These are phyloP conservation scores for Aphrophora alni DNA, from an alignment of 2,888 invertebrate species.

Conservation along the genomic window DNA sequence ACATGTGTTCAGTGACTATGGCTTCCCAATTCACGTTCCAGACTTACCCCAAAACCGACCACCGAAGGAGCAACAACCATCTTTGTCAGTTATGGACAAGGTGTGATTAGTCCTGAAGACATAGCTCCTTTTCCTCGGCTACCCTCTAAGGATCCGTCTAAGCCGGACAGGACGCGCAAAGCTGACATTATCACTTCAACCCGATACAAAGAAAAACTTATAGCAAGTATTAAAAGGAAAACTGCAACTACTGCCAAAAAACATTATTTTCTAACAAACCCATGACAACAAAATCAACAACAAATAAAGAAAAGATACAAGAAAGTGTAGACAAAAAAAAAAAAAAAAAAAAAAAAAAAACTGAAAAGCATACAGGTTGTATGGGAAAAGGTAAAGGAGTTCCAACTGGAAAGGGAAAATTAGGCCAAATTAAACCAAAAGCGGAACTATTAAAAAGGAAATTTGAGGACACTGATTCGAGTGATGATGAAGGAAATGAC, in stretches of 20 bases:
- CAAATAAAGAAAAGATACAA: too few relatives aligned
- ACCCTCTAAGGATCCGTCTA: conserved; percentile 13
- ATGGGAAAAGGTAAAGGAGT: neutral
- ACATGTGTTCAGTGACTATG: conserved; percentile 45
- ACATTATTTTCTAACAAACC: neutral
- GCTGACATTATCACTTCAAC: neutral
- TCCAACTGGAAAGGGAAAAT: conserved; percentile 5
- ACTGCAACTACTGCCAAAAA: neutral
- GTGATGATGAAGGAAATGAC: conserved; percentile 23
- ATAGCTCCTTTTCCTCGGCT: conserved; percentile 2
- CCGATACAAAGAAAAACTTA: neutral
- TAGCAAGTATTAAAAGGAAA: neutral
- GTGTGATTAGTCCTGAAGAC: neutral
- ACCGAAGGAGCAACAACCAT: neutral
- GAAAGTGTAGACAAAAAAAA: neutral
- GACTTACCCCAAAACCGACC: neutral
- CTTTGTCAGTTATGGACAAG: neutral
- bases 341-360: neutral
- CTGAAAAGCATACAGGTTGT: neutral
- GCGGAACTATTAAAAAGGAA: conserved; percentile 12
- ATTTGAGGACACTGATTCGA: neutral
- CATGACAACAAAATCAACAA: neutral
- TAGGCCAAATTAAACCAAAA: neutral
- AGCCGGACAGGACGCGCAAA: conserved; percentile 7
- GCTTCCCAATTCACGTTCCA: neutral